These are phyloP conservation scores for Saguinus imperator DNA, from an alignment of 2,113 vertebrate genomes.

Conservation along the genomic window DNA sequence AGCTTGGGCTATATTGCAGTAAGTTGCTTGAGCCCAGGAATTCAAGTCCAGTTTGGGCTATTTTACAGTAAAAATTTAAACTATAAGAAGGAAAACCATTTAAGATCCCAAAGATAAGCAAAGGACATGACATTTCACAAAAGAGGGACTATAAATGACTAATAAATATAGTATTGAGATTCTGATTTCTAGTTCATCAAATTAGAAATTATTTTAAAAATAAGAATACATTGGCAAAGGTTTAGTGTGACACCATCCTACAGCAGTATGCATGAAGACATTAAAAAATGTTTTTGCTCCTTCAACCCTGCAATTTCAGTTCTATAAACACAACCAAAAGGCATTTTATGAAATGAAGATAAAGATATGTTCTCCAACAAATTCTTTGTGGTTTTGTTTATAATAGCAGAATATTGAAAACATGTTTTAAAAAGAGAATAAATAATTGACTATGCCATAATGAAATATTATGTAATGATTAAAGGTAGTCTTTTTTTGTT, in stretches of 20 bases:
- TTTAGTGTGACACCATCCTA: background rate
- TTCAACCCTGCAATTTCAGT: background rate
- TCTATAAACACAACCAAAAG: conserved; percentile 24
- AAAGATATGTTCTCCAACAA: background rate
- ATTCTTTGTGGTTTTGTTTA: background rate
- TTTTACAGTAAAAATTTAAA: background rate
- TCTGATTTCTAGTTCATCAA: background rate
- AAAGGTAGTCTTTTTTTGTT: background rate
- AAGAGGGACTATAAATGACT: background rate
- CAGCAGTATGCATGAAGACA: background rate
- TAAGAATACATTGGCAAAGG: background rate
- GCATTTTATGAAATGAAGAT: conserved; percentile 32
- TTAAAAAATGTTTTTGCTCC: background rate
- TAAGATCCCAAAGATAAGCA: background rate
- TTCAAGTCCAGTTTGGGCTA: background rate
- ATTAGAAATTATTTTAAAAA: conserved; percentile 11
- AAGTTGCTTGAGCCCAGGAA: background rate
- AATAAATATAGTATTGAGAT: background rate
- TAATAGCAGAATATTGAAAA: conserved; percentile 42
- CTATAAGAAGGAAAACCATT: background rate
- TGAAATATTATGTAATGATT: background rate
- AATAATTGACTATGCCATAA: background rate
- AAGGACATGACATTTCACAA: conserved; percentile 5
- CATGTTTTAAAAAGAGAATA: background rate
- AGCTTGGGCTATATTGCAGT: background rate